Evolutionary conservation across 2,888 invertebrate genomes (phyloP).

Genomic region (Polymixis flavicincta): DNA sequence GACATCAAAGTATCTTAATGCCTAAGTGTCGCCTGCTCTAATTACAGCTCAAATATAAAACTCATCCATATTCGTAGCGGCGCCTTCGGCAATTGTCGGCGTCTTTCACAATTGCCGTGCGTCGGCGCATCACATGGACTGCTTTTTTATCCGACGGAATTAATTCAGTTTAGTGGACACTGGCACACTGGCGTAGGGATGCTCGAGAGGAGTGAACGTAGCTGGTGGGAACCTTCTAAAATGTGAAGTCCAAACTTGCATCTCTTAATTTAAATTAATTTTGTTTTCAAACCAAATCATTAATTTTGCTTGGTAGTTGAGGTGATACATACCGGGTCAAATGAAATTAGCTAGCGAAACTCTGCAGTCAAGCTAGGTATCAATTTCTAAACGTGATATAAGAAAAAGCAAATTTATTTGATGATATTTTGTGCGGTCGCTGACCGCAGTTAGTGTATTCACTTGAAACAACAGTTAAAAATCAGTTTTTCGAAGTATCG

Average conservation of each 20-base stretch:
- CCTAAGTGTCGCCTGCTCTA: conserved; percentile 47
- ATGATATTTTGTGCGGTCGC: no score
- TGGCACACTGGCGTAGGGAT: conserved; percentile 2
- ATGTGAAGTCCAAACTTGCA: neutral
- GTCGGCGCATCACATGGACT: conserved; percentile 61
- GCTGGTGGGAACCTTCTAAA: neutral
- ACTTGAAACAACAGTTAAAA: no score
- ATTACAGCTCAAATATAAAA: conserved; percentile 61
- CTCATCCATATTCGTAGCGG: conserved; percentile 64
- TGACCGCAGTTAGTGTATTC: no score
- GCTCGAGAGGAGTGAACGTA: neutral
- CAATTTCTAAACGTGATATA: no score
- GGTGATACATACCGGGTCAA: neutral
- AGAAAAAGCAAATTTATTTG: no score
- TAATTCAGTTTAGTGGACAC: conserved; percentile 63
- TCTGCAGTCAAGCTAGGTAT: no score
- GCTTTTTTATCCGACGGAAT: conserved; percentile 63
- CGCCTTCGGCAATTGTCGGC: conserved; percentile 75
- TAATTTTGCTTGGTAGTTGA: neutral
- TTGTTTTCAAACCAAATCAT: neutral
- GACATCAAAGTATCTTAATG: conserved; percentile 36
- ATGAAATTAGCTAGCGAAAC: no score
- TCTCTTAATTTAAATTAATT: neutral
- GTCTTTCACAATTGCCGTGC: conserved; percentile 73
- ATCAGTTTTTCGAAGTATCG: no score